Evolutionary conservation across 2,797 vertebrate species (phyloP).

Genomic region (Harpagifer antarcticus): DNA sequence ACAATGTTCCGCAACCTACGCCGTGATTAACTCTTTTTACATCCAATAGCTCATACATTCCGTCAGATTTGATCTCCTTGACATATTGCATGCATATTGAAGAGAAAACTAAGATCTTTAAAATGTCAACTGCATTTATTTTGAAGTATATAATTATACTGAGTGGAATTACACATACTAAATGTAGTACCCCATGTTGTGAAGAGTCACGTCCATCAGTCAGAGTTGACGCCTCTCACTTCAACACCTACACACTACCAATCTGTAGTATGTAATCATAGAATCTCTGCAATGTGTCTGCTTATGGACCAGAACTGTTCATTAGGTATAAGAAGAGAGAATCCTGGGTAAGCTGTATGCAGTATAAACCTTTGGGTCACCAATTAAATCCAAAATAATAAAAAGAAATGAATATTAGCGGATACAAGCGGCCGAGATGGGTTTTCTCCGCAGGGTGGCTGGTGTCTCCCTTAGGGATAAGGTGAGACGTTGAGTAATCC

Average conservation of each 20-base stretch:
- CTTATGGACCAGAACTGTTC: not conserved
- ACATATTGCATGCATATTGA: not conserved
- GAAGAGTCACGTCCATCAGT: constrained; percentile 6
- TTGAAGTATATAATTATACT: not conserved
- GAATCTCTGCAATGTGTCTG: not conserved
- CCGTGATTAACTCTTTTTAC: constrained; percentile 10
- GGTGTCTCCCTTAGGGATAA: too few relatives aligned
- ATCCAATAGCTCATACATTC: not conserved
- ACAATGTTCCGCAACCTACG: constrained; percentile 12
- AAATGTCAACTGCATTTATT: not conserved
- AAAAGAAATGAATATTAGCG: not conserved
- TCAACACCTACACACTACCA: not conserved
- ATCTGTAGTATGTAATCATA: not conserved
- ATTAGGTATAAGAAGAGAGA: not conserved
- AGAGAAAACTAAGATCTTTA: not conserved
- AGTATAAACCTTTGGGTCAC: not conserved
- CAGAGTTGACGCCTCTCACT: not conserved
- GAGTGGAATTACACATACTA: not conserved
- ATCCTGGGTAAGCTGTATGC: not conserved
- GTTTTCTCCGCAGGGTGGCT: too few relatives aligned
- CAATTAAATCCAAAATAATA: not conserved
- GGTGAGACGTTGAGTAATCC: too few relatives aligned
- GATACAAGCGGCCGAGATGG: too few relatives aligned
- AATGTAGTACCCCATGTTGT: not conserved
- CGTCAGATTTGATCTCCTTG: not conserved